These are phyloP conservation scores for Euschistus heros DNA, from an alignment of 1,140 invertebrate genomes.

Conservation along the genomic window DNA sequence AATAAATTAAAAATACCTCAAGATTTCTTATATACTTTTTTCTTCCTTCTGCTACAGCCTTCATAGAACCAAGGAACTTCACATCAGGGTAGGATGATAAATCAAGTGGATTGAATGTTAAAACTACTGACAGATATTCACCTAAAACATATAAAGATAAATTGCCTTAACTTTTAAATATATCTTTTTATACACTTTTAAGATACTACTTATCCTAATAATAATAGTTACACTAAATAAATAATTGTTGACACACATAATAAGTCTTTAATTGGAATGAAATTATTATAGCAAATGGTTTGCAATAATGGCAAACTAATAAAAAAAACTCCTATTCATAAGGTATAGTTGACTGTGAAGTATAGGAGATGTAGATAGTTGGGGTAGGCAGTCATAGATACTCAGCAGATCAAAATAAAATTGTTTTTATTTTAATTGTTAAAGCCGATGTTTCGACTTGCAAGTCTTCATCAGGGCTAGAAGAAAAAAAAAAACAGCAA, in stretches of 20 bases:
- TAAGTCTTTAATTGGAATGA: background rate
- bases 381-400: no score
- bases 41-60: background rate
- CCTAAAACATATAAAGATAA: background rate
- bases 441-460: no score
- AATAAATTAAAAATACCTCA: background rate
- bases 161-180: background rate
- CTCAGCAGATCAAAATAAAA: no score
- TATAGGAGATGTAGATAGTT: no score
- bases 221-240: background rate
- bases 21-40: slow-evolving; percentile 2
- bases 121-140: background rate
- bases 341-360: no score
- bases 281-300: no score
- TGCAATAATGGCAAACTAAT: no score
- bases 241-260: background rate
- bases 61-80: slow-evolving; percentile 8
- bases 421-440: no score
- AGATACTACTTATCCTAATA: background rate
- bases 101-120: slow-evolving; percentile 9
- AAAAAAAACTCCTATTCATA: no score
- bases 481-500: no score
- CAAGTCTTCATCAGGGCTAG: no score
- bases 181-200: background rate
- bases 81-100: background rate